Evolutionary conservation across 2,797 vertebrate species (phyloP), one percentile per base, ranked within the genome.

Genomic region (Decapterus maruadsi): DNA sequence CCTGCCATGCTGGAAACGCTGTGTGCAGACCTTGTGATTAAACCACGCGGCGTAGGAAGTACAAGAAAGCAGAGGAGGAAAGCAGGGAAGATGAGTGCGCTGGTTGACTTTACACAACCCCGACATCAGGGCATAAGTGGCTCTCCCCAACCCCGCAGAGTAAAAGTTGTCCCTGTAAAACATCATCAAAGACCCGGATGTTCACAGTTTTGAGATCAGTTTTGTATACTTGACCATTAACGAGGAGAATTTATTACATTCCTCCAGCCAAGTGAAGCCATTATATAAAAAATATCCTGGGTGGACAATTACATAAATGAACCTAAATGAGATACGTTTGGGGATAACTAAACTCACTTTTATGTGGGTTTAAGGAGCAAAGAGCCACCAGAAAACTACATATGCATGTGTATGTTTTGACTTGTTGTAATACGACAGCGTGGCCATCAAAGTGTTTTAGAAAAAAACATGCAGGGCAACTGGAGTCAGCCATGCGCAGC

Each of bases 21-120:
- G 65, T 61, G 72, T 68, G 45, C 62, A 77, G 80, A 84, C 81
- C 79, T 82, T 82, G 81, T 90, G 82, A 91, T 91, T 88, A 86
- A 89, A 81, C 69, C 68, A 69, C 36, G 19, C 64, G 14, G 85
- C 38, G 86, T 90, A 81, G 87, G 90, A 87, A 87, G 84, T 7
- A 80, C 57, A 82, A 85, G 68, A 86, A 72, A 81, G 63, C 60
- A 62, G 68, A 77, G 60, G 77, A 74, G 72, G 69, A 63, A 68
- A 57, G 55, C 76, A 76, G 61, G 13, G 17, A 80, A 56, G 80
- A 77, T 4, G 42, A 81, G 72, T 48, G 20, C 42, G n/a, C 40
- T 26, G 70, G 50, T 60, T 87, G 81, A 86, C 83, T 81, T 87
- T 63, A 78, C 57, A 80, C 46, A 59, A 64, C 57, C 50, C 11